These are phyloP conservation scores for Crepidodera aurea DNA, from an alignment of 2,888 invertebrate species.

Conservation along the genomic window DNA sequence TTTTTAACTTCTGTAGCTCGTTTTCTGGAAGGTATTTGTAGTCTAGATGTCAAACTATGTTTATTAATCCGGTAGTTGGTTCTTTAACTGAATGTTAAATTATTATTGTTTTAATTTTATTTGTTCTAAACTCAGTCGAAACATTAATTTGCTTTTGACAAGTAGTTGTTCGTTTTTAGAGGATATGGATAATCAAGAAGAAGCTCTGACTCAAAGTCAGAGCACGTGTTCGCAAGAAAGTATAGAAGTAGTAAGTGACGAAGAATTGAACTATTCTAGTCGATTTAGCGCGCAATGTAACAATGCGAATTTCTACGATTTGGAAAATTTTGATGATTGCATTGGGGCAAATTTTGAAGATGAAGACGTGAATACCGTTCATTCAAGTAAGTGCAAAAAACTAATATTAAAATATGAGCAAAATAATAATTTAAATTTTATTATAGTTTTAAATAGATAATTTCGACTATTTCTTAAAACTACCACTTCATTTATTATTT, in stretches of 20 bases:
- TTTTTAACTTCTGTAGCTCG: too few relatives aligned
- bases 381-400: conserved; percentile 24
- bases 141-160: too few relatives aligned
- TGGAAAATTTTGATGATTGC: conserved; percentile 10
- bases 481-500: not conserved
- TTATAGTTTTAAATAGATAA: too few relatives aligned
- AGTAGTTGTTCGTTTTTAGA: too few relatives aligned
- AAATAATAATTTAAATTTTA: not conserved
- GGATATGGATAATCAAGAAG: conserved; percentile 16
- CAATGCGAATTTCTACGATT: conserved; percentile 27
- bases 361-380: conserved; percentile 20
- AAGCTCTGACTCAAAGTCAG: conserved; percentile 31
- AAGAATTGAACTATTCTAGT: conserved; percentile 71
- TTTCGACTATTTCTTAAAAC: not conserved
- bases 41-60: too few relatives aligned
- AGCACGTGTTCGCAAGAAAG: conserved; percentile 43
- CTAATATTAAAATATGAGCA: not conserved
- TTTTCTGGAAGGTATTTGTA: too few relatives aligned
- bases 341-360: conserved; percentile 9
- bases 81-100: too few relatives aligned
- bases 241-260: conserved; percentile 64
- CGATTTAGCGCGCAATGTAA: conserved; percentile 54
- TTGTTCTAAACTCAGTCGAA: too few relatives aligned
- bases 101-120: too few relatives aligned
- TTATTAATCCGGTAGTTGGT: too few relatives aligned